A percentile compares a stretch with the other conserved stretches of the same genome.
Evolutionary conservation across 2,113 vertebrate genomes (phyloP).

Genomic region (Albula goreensis): DNA sequence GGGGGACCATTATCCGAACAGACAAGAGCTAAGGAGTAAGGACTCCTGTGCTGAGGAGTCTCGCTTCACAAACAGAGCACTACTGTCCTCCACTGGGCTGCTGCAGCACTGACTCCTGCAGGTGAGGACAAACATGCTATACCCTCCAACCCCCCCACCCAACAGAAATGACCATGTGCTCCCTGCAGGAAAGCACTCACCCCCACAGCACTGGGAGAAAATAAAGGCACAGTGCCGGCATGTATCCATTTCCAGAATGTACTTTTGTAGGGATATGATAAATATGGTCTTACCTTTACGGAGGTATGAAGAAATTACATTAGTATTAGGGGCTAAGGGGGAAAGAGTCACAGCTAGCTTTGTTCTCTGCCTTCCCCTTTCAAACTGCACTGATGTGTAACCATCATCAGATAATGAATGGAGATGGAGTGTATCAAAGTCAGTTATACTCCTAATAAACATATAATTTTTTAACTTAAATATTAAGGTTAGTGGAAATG

Average conservation of each 20-base stretch:
- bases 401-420: neutral
- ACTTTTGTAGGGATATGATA: neutral
- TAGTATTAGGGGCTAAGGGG: neutral
- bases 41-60: neutral
- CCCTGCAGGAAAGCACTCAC: neutral
- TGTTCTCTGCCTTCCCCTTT: neutral
- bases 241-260: neutral
- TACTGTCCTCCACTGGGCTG: conserved; percentile 60
- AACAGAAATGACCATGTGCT: neutral
- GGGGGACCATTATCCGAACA: too few species aligned
- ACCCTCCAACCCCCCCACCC: neutral
- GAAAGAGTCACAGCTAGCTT: neutral
- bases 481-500: neutral
- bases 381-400: neutral
- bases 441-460: too few species aligned
- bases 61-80: conserved; percentile 35
- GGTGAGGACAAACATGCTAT: neutral
- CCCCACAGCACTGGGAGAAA: neutral
- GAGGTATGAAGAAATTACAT: neutral
- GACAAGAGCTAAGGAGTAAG: too few species aligned
- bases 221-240: neutral
- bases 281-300: neutral
- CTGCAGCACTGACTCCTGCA: neutral
- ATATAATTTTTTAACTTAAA: neutral
- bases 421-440: neutral